These are phyloP conservation scores for Formica aserva DNA, from an alignment of 2,888 invertebrate species.

Conservation along the genomic window DNA sequence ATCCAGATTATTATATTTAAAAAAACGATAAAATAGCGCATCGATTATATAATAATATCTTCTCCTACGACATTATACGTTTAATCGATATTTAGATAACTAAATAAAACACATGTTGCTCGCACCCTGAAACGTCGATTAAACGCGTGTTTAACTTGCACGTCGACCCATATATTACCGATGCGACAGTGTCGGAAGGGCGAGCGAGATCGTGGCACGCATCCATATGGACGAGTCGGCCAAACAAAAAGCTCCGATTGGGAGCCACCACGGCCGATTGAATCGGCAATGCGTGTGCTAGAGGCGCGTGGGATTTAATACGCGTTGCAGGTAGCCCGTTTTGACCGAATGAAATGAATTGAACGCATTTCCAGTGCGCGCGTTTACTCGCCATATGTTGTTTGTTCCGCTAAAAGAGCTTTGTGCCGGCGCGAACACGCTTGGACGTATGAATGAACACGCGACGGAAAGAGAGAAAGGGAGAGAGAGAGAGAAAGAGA, in stretches of 20 bases:
- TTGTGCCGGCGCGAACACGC: conserved; percentile 70
- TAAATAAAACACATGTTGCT: conserved; percentile 31
- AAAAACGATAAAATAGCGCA: neutral
- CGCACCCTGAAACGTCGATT: neutral
- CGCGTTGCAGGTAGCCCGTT: conserved; percentile 76
- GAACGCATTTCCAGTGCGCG: conserved; percentile 69
- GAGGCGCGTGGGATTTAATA: conserved; percentile 78
- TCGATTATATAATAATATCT: neutral
- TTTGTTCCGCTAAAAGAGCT: conserved; percentile 77
- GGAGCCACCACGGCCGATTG: conserved; percentile 64
- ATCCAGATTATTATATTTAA: neutral
- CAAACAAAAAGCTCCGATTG: conserved; percentile 70
- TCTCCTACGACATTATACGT: neutral
- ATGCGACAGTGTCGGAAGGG: conserved; percentile 49
- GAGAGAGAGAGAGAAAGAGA: neutral
- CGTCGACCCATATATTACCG: conserved; percentile 58
- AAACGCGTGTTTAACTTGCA: conserved; percentile 18
- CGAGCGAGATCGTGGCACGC: conserved; percentile 51
- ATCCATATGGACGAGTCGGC: conserved; percentile 67
- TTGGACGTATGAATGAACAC: conserved; percentile 71
- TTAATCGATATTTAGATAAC: neutral
- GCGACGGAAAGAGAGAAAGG: conserved; percentile 34
- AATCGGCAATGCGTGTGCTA: conserved; percentile 72
- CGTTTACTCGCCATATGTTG: conserved; percentile 78
- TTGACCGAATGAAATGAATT: conserved; percentile 76